A percentile compares a stretch with the other conserved stretches of the same genome.
These are phyloP conservation scores for Ciconia maguari DNA, from an alignment of 2,113 vertebrate genomes.

Conservation along the genomic window DNA sequence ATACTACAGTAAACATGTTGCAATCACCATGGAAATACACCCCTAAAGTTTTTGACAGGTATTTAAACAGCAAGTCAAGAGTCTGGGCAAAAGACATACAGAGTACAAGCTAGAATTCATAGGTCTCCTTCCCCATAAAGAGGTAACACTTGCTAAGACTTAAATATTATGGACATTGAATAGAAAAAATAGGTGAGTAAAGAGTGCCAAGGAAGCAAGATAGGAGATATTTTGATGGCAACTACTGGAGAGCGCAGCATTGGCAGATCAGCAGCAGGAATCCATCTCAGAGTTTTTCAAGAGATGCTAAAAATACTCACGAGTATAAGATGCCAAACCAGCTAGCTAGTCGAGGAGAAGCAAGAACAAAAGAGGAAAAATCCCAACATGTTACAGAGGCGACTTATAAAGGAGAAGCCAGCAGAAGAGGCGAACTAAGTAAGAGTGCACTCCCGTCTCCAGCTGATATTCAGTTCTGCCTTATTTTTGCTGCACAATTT, in stretches of 20 bases:
- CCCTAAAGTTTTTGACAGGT: slow-evolving; percentile 14
- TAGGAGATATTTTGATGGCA: neutral
- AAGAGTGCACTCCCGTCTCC: neutral
- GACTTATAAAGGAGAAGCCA: neutral
- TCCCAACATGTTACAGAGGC: neutral
- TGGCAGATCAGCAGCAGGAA: slow-evolving; percentile 16
- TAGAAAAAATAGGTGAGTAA: neutral
- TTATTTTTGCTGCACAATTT: neutral
- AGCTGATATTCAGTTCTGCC: neutral
- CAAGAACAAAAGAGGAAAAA: slow-evolving; percentile 21
- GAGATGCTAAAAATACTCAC: slow-evolving; percentile 34
- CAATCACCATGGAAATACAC: slow-evolving; percentile 44
- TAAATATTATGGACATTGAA: neutral
- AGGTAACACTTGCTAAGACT: neutral
- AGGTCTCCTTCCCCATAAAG: neutral
- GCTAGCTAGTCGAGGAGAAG: neutral
- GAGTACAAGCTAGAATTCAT: neutral
- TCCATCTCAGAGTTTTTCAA: slow-evolving; percentile 32
- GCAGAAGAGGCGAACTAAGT: neutral
- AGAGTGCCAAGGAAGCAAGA: neutral
- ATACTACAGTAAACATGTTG: slow-evolving; percentile 35
- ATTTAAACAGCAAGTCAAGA: slow-evolving; percentile 14
- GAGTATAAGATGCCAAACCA: slow-evolving; percentile 17
- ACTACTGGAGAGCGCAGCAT: neutral
- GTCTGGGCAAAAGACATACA: neutral